Percentiles rank a stretch among this genome's conserved stretches.
Evolutionary conservation across 2,113 vertebrate species (phyloP).

Genomic region (Triplophysa rosa): DNA sequence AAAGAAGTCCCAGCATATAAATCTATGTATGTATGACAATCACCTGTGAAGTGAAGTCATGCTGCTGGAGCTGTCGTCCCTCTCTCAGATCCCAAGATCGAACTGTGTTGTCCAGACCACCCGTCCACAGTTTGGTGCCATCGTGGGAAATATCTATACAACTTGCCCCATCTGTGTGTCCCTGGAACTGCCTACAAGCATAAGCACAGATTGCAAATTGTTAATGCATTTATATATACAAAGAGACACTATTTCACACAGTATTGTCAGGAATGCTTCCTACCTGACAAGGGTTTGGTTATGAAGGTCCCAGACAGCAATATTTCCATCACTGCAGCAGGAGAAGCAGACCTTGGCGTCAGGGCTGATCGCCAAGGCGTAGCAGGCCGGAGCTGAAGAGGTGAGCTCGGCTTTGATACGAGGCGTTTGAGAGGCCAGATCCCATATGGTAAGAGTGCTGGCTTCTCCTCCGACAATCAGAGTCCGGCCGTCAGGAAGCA

Average conservation of each 20-base stretch:
- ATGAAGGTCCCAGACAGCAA: slow-evolving; percentile 96
- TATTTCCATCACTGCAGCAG: slow-evolving; percentile 96
- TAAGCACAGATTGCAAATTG: not conserved
- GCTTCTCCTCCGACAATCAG: slow-evolving; percentile 95
- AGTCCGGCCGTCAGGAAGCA: slow-evolving; percentile 92
- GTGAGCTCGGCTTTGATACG: slow-evolving; percentile 97
- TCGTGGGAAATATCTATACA: slow-evolving; percentile 97
- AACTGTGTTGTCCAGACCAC: slow-evolving; percentile 94
- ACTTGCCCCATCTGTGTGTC: slow-evolving; percentile 95
- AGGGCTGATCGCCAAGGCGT: slow-evolving; percentile 95
- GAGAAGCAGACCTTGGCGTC: slow-evolving; percentile 98
- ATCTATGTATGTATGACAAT: not conserved
- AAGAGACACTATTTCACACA: not conserved
- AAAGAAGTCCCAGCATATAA: too few species aligned
- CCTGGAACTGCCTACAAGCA: slow-evolving; percentile 88
- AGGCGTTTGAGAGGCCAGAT: slow-evolving; percentile 91
- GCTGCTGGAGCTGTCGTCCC: slow-evolving; percentile 94
- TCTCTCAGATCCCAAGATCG: slow-evolving; percentile 96
- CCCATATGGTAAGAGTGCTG: slow-evolving; percentile 96
- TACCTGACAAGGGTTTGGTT: slow-evolving; percentile 97
- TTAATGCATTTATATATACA: not conserved
- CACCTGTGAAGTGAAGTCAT: slow-evolving; percentile 97
- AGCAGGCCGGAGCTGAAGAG: slow-evolving; percentile 93
- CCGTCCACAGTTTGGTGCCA: slow-evolving; percentile 94
- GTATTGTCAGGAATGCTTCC: slow-evolving; percentile 44